Percentiles rank a stretch among this genome's conserved stretches.
Evolutionary conservation across 2,797 vertebrate species (phyloP).

Genomic region (Buphagus erythrorhynchus): DNA sequence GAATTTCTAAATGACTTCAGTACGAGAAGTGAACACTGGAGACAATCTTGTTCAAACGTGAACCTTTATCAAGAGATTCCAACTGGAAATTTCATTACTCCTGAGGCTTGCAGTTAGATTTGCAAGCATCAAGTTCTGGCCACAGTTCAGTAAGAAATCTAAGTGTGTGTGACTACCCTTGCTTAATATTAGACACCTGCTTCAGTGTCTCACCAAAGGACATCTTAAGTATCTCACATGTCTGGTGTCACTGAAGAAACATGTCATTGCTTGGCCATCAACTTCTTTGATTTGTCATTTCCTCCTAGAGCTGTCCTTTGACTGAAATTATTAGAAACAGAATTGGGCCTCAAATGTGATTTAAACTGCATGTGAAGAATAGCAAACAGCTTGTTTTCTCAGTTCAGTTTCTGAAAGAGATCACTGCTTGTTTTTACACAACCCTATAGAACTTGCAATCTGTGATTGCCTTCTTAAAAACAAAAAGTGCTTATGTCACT

Average conservation of each 20-base stretch:
- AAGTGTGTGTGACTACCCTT: background rate
- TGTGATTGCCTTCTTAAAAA: slow-evolving; percentile 93
- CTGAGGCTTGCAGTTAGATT: background rate
- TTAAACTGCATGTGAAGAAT: background rate
- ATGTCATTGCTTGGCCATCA: background rate
- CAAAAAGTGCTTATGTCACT: slow-evolving; percentile 88
- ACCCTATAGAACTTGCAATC: slow-evolving; percentile 91
- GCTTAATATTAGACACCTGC: background rate
- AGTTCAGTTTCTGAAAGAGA: slow-evolving; percentile 20
- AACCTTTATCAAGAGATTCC: background rate
- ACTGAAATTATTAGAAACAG: background rate
- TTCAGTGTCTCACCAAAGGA: background rate
- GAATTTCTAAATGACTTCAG: slow-evolving; percentile 3
- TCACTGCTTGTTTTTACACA: slow-evolving; percentile 68
- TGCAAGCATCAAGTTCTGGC: background rate
- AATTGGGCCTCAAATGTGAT: background rate
- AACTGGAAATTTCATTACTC: background rate
- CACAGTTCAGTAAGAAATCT: background rate
- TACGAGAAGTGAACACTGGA: background rate
- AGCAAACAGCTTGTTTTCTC: background rate
- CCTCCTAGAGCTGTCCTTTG: background rate
- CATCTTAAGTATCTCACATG: background rate
- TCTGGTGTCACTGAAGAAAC: background rate
- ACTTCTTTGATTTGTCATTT: background rate
- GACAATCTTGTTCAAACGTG: slow-evolving; percentile 55